Evolutionary conservation across 2,888 invertebrate species (phyloP).

Genomic region (Meta bourneti): DNA sequence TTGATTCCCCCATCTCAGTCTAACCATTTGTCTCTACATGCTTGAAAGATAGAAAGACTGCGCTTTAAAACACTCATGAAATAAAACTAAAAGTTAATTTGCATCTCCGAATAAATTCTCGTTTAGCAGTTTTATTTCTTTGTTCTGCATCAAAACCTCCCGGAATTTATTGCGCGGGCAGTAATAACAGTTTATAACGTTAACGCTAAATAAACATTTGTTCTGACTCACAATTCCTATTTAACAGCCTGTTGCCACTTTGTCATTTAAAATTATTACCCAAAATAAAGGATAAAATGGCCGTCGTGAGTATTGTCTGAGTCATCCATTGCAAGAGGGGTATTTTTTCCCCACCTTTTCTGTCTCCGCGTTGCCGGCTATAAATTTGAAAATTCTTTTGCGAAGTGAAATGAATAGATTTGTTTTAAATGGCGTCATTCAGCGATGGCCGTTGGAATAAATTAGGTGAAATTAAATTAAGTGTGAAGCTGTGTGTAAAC

Average conservation of each 20-base stretch:
- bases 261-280: slow-evolving; percentile 63
- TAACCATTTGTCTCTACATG: not conserved
- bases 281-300: slow-evolving; percentile 41
- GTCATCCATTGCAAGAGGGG: slow-evolving; percentile 3
- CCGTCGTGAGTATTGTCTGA: slow-evolving; percentile 32
- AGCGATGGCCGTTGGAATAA: slow-evolving; percentile 14
- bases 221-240: slow-evolving; percentile 46
- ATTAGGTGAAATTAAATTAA: slow-evolving; percentile 1
- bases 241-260: slow-evolving; percentile 67
- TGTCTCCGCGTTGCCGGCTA: not conserved
- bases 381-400: slow-evolving; percentile 37
- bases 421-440: slow-evolving; percentile 25
- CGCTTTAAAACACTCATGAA: not conserved
- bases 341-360: slow-evolving; percentile 20
- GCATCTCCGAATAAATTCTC: slow-evolving; percentile 57
- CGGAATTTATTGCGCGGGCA: slow-evolving; percentile 52
- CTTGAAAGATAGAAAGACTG: not conserved
- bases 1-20: not conserved
- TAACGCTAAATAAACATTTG: slow-evolving; percentile 72
- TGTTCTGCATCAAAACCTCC: slow-evolving; percentile 25
- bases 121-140: slow-evolving; percentile 57
- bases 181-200: slow-evolving; percentile 73
- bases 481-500: not conserved
- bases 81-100: slow-evolving; percentile 48
- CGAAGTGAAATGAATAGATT: slow-evolving; percentile 10